Evolutionary conservation across 2,888 invertebrate genomes (phyloP), one percentile per base, ranked within the genome.

Genomic region (Epinotia nisella): DNA sequence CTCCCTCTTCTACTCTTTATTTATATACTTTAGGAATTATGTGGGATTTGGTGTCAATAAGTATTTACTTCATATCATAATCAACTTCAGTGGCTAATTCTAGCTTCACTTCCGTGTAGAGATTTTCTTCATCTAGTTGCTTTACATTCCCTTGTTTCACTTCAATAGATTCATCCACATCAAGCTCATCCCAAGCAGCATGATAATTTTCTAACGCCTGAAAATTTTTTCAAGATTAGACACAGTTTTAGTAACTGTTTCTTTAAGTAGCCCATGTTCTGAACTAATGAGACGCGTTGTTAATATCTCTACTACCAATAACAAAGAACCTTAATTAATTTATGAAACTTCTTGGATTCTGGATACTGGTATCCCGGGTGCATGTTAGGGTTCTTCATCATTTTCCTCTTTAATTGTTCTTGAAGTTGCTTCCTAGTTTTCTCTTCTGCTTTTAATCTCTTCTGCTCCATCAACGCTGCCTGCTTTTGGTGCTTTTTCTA

Each of bases 361-460:
- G 90, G 91, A 62, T 85, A 92, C 2, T 77, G 3, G 70, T 85
- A 92, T 3, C 92, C 92, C 1, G 91, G 91, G 76, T 91, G 90
- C 78, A 83, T 76, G 0, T 77, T 84, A 21, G 91, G 91, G 69
- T 90, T 89, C 77, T 88, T 91, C 88, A 89, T 87, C 64, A 90
- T 83, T 75, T 90, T 92, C 70, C 79, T 83, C n/a, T 85, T 64
- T 5, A 89, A 66, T 1, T 78, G 75, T 39, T 82, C 83, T 76
- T 90, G 84, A 49, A 77, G 49, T 64, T 84, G 90, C 59, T 82
- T 77, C 64, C 84, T 85, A 71, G 78, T 78, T 24, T 80, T 72
- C 69, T 85, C 82, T 78, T 84, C 83, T 74, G 75, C 85, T 75
- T 86, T 90, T 2, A 76, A 56, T 51, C 75, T 75, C 45, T 77